Percentiles rank a stretch among this genome's conserved stretches.
These are phyloP conservation scores for Neomonachus schauinslandi DNA, from an alignment of 2,113 vertebrate species.

Conservation along the genomic window DNA sequence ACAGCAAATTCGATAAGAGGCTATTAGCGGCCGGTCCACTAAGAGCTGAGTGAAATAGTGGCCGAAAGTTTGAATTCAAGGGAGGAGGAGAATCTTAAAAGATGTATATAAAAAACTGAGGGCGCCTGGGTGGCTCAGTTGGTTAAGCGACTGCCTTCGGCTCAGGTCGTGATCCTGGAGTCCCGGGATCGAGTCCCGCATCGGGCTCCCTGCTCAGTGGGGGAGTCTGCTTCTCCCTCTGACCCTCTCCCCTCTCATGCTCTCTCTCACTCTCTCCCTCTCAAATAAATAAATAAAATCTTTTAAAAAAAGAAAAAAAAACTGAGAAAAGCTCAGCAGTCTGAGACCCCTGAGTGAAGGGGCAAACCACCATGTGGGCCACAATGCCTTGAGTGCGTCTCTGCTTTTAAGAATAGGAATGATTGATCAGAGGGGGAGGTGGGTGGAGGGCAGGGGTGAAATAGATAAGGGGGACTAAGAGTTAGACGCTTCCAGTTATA, in stretches of 20 bases:
- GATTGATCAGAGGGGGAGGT: not conserved
- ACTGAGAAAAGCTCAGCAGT: not conserved
- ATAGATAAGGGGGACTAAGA: not conserved
- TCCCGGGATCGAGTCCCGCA: no score
- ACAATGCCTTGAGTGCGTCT: not conserved
- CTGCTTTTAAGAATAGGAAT: not conserved
- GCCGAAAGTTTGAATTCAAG: not conserved
- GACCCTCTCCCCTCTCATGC: no score
- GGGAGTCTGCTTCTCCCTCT: no score
- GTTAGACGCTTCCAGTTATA: not conserved
- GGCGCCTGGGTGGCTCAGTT: no score
- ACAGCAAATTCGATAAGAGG: slow-evolving; percentile 70
- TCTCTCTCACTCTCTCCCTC: no score
- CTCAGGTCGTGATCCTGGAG: no score
- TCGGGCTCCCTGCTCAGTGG: no score
- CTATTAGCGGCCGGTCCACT: slow-evolving; percentile 54
- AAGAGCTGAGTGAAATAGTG: slow-evolving; percentile 44
- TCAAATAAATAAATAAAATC: no score
- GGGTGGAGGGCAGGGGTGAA: not conserved
- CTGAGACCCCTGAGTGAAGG: not conserved
- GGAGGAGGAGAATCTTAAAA: slow-evolving; percentile 53
- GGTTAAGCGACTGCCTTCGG: no score
- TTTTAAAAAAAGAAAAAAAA: not conserved
- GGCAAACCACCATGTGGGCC: not conserved
- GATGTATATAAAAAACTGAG: not conserved